A percentile compares a stretch with the other conserved stretches of the same genome.
Evolutionary conservation across 2,888 invertebrate genomes (phyloP).

Genomic region (Temnothorax rugatulus): DNA sequence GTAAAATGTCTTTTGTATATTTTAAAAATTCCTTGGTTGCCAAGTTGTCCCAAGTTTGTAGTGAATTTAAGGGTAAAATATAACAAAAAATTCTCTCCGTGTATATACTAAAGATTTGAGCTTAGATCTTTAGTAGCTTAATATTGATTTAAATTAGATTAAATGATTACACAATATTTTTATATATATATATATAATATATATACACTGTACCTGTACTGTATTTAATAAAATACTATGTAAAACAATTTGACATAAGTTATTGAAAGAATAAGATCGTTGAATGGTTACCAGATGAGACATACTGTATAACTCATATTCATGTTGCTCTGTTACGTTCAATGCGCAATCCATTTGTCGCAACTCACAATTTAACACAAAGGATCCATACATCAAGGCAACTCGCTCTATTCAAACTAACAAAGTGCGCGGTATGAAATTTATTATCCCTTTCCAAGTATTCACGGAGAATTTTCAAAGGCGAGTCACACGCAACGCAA

Average conservation of each 20-base stretch:
- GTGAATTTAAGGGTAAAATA: no score
- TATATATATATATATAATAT: no score
- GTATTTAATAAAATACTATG: not conserved
- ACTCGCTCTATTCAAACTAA: conserved; percentile 9
- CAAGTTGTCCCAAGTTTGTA: no score
- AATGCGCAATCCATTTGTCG: conserved; percentile 37
- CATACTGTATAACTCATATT: not conserved
- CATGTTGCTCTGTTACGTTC: not conserved
- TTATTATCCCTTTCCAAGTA: conserved; percentile 27
- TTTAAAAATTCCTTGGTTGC: no score
- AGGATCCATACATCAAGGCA: conserved; percentile 46
- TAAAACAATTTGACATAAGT: not conserved
- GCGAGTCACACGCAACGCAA: conserved; percentile 5
- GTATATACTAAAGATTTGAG: no score
- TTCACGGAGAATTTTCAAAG: conserved; percentile 19
- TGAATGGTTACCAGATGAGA: not conserved
- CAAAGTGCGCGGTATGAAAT: conserved; percentile 7
- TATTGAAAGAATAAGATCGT: not conserved
- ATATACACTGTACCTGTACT: not conserved
- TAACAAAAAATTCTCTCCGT: no score
- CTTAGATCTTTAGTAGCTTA: no score
- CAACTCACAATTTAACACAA: conserved; percentile 50
- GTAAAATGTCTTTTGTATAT: no score
- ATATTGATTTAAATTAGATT: not conserved
- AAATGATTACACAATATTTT: not conserved